Conservation (phyloP, 2,888 invertebrate species). For the Cheiracanthium punctorium region DNA sequence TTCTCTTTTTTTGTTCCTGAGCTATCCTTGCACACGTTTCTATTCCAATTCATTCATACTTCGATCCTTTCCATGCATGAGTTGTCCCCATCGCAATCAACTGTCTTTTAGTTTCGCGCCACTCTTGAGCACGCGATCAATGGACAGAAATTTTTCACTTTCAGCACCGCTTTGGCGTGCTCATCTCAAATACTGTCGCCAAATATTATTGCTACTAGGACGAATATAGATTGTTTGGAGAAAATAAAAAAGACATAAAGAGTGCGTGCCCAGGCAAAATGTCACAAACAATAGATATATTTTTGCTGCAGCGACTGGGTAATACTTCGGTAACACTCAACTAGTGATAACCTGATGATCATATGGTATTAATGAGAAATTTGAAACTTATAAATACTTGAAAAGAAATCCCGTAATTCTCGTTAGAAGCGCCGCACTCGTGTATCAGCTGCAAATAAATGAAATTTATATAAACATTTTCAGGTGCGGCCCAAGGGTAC, state of each 20-base stretch:
- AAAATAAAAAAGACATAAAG: neutral
- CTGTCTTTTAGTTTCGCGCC: constrained; percentile 64
- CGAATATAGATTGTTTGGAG: neutral
- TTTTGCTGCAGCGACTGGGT: too few relatives aligned
- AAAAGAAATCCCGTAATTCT: too few relatives aligned
- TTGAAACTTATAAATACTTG: too few relatives aligned
- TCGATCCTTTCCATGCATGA: neutral
- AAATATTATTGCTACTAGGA: neutral
- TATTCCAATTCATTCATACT: neutral
- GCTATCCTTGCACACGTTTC: neutral
- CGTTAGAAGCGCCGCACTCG: too few relatives aligned
- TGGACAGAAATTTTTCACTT: constrained; percentile 1
- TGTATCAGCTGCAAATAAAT: too few relatives aligned
- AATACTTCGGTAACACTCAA: too few relatives aligned
- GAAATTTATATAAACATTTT: too few relatives aligned
- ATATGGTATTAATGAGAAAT: too few relatives aligned
- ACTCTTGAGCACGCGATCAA: constrained; percentile 26
- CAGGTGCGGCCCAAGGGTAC: too few relatives aligned
- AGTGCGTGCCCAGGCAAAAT: too few relatives aligned
- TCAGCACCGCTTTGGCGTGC: constrained; percentile 36
- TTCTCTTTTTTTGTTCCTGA: constrained; percentile 4
- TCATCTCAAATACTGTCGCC: constrained; percentile 35
- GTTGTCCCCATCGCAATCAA: constrained; percentile 45
- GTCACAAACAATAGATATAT: too few relatives aligned
- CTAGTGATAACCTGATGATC: too few relatives aligned